A percentile compares a stretch with the other conserved stretches of the same genome.
Evolutionary conservation across 2,113 vertebrate genomes (phyloP).

Genomic region (Chlorodrepanis virens): DNA sequence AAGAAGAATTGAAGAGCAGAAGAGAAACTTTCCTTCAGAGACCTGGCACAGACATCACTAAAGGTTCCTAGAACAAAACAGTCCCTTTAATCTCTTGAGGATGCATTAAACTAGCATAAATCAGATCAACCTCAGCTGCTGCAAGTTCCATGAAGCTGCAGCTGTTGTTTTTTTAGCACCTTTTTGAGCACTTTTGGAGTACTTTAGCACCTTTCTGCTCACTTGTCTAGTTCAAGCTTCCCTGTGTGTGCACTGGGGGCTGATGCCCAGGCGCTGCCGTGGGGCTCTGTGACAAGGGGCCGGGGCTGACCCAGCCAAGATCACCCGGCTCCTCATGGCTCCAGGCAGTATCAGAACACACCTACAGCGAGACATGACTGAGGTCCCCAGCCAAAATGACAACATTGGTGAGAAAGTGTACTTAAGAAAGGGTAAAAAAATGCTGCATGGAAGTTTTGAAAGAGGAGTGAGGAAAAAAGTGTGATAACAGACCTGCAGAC

Average conservation of each 20-base stretch:
- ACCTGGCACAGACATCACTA: not conserved
- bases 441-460: accelerated
- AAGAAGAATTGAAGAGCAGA: not conserved
- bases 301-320: accelerated
- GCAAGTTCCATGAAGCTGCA: not conserved
- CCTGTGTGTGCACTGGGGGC: too few relatives aligned
- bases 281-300: not conserved
- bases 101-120: not conserved
- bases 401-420: not conserved
- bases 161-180: not conserved
- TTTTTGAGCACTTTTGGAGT: not conserved
- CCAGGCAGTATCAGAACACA: not conserved
- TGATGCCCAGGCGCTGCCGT: accelerated
- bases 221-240: not conserved
- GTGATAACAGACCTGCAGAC: not conserved
- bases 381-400: accelerated
- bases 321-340: accelerated
- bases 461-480: not conserved
- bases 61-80: not conserved
- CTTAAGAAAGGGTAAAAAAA: not conserved
- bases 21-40: not conserved
- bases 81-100: not conserved
- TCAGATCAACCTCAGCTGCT: not conserved
- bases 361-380: not conserved
- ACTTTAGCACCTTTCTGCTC: not conserved